Conservation (phyloP, 2,113 vertebrate genomes). For the Cyanistes caeruleus region DNA sequence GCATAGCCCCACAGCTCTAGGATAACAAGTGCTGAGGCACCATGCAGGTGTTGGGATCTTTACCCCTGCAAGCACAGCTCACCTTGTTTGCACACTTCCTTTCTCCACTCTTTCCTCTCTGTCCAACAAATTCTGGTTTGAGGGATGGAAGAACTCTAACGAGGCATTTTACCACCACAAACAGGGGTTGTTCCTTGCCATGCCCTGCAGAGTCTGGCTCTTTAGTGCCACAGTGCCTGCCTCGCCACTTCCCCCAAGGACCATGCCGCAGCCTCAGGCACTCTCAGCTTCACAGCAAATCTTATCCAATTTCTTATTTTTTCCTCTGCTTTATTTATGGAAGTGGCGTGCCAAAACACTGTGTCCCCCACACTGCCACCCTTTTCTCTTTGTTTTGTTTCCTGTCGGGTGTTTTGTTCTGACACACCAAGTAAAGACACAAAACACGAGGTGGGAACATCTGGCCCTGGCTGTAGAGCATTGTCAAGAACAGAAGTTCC, state of each 20-base stretch:
- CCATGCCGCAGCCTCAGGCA: background rate
- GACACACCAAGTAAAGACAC: background rate
- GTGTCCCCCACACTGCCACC: background rate
- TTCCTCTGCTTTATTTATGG: background rate
- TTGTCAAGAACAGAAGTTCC: background rate
- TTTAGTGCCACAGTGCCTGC: fast-evolving
- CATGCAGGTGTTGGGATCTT: background rate
- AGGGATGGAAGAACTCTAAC: background rate
- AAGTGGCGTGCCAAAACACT: background rate
- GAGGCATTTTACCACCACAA: background rate
- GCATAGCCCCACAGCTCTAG: background rate
- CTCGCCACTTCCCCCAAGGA: background rate
- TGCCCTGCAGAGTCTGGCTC: fast-evolving
- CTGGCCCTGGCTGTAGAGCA: background rate
- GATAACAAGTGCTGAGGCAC: fast-evolving
- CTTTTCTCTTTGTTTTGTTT: background rate
- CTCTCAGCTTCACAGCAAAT: background rate
- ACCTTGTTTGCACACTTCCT: fast-evolving
- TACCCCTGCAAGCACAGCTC: background rate
- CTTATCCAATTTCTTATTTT: slow-evolving; percentile 10
- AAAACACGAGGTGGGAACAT: background rate
- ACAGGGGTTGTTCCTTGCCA: background rate
- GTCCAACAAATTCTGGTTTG: background rate
- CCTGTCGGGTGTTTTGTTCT: background rate
- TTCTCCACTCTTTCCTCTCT: background rate